These are phyloP conservation scores for Drosophila erecta DNA, from an alignment of 1,140 invertebrate genomes.

Conservation along the genomic window DNA sequence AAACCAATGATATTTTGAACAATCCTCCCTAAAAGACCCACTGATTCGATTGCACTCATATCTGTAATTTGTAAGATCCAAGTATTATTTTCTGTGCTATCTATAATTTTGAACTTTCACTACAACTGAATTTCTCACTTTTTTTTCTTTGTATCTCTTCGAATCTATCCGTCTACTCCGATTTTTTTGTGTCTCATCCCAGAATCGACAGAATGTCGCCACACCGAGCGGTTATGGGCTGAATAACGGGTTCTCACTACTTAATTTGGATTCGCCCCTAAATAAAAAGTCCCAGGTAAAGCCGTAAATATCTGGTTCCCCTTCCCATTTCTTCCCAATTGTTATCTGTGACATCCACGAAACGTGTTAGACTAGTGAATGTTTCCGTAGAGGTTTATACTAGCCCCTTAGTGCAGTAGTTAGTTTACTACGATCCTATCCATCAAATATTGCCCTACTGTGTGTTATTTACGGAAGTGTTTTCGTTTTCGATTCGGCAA, in stretches of 20 bases:
- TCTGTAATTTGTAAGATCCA: conserved; percentile 5
- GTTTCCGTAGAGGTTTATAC: conserved; percentile 23
- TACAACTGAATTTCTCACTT: conserved; percentile 12
- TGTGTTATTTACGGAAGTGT: conserved; percentile 9
- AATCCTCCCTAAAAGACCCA: background rate
- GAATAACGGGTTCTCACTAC: conserved; percentile 85
- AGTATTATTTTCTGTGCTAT: conserved; percentile 11
- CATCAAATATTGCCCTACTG: background rate
- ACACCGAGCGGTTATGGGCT: conserved; percentile 84
- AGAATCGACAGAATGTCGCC: conserved; percentile 87
- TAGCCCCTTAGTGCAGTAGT: background rate
- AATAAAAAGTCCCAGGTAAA: conserved; percentile 85
- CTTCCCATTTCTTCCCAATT: background rate
- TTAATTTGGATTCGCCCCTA: conserved; percentile 86
- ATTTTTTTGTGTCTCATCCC: conserved; percentile 32
- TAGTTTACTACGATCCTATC: conserved; percentile 9
- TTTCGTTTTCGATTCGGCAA: background rate
- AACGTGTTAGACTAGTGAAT: conserved; percentile 6
- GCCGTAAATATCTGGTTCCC: conserved; percentile 19
- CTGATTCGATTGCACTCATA: background rate
- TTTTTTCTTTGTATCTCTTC: conserved; percentile 31
- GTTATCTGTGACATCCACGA: conserved; percentile 2
- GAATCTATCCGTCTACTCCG: conserved; percentile 24
- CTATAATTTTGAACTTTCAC: conserved; percentile 4
- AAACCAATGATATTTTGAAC: too few relatives aligned